Evolutionary conservation across 2,888 invertebrate species (phyloP), one percentile per base, ranked within the genome.

Genomic region (Onchidella celtica): DNA sequence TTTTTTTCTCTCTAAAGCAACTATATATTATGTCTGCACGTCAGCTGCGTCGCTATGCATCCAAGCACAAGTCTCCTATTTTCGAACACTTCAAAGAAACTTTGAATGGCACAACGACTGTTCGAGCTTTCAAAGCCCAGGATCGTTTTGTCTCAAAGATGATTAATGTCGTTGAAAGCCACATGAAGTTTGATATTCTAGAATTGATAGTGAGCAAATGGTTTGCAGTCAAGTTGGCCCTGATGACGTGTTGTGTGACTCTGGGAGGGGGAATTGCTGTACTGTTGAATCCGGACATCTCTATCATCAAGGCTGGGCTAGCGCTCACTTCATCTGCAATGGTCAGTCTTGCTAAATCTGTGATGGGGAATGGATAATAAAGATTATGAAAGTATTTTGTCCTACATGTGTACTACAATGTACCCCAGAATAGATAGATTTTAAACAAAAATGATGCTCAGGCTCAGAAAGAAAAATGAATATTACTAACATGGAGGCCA

Each of bases 11-110:
- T n/a, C n/a, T n/a, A n/a, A 87, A 93, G 93, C 85, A 91, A 61
- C 91, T 92, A 83, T 93, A 98, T 94, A 90, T 93, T n/a, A 88
- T 91, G 2, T 90, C 92, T 3, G 90, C 92, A 2, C 88, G 93
- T 6, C 93, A 93, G 82, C 85, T 93, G 78, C 92, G 91, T 76
- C 85, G 93, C 38, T 85, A 93, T 11, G 92, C 91, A 78, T 91
- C 92, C 6, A 92, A 91, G 63, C 89, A 89, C 1, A 81, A 91
- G 1, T 92, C 93, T 3, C 93, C 93, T 0, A 91, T 93, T 73
- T 93, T 90, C 85, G 90, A 89, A 61, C 90, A 92, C 84, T 93
- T 93, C 85, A 91, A 91, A 81, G 93, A 93, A 83, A 91, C 91
- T 14, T 78, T 93, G n/a, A 96, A 97, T 2, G 93, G 93, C 2